A percentile compares a stretch with the other conserved stretches of the same genome.
phyloP scores from a whole-genome alignment of 2,113 vertebrate species.

The Gambusia affinis region DNA sequence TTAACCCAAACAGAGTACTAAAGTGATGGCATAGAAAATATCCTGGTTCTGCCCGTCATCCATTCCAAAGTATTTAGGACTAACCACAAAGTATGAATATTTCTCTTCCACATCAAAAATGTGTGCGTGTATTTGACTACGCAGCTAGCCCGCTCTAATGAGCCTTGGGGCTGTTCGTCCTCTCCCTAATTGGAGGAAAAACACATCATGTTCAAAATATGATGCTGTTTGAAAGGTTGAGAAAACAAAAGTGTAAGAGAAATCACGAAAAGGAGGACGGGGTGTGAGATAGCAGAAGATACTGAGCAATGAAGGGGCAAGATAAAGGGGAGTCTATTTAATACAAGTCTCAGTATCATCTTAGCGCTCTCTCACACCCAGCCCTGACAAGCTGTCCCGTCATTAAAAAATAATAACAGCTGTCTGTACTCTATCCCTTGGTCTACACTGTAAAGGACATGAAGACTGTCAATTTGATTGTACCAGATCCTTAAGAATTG shows the following conservation, averaged over 20 bases:
- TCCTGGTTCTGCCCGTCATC: slow-evolving; percentile 8
- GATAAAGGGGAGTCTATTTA: slow-evolving; percentile 27
- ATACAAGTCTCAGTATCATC: slow-evolving; percentile 36
- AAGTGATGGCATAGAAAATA: not conserved
- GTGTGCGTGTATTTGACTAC: slow-evolving; percentile 25
- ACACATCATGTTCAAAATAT: slow-evolving; percentile 54
- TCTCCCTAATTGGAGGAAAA: slow-evolving; percentile 69
- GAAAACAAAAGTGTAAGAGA: slow-evolving; percentile 10
- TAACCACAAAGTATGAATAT: slow-evolving; percentile 12
- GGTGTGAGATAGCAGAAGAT: slow-evolving; percentile 16
- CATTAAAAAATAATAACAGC: slow-evolving; percentile 22
- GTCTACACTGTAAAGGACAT: not conserved
- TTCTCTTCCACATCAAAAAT: slow-evolving; percentile 32
- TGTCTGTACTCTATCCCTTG: slow-evolving; percentile 7
- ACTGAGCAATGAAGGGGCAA: slow-evolving; percentile 32
- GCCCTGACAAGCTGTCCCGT: slow-evolving; percentile 15
- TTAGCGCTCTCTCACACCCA: slow-evolving; percentile 15
- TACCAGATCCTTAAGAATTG: not conserved
- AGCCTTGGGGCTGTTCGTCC: slow-evolving; percentile 54
- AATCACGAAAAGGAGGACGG: slow-evolving; percentile 12
- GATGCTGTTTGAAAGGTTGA: slow-evolving; percentile 44
- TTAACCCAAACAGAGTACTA: not conserved
- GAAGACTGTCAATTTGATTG: not conserved
- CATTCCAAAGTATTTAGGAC: slow-evolving; percentile 2
- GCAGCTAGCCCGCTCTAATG: slow-evolving; percentile 55